Evolutionary conservation across 2,113 vertebrate species (phyloP).

Genomic region (Phasianus colchicus): DNA sequence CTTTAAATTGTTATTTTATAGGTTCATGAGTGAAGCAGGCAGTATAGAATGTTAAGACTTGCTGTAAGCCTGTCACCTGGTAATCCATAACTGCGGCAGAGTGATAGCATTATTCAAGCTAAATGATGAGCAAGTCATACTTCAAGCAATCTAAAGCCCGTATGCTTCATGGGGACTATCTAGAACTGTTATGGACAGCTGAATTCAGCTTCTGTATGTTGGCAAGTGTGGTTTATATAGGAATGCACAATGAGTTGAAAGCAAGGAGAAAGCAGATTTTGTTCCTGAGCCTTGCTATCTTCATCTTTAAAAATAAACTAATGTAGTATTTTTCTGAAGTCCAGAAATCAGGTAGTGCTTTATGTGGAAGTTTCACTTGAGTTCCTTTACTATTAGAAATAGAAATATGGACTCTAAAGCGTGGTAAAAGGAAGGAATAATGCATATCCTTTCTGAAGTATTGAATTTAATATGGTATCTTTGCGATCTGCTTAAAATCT

Average conservation of each 20-base stretch:
- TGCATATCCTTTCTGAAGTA: neutral
- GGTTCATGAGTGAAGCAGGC: neutral
- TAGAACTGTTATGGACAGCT: neutral
- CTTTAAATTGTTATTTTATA: neutral
- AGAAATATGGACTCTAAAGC: neutral
- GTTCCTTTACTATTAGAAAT: neutral
- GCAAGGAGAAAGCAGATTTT: neutral
- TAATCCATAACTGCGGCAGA: neutral
- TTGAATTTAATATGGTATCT: neutral
- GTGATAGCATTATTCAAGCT: neutral
- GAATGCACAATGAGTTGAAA: neutral
- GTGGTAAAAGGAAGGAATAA: neutral
- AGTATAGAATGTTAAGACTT: neutral
- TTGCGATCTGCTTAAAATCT: neutral
- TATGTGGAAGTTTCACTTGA: neutral
- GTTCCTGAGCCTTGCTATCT: neutral
- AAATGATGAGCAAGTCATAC: constrained; percentile 37
- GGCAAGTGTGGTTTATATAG: neutral
- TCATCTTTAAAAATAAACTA: neutral
- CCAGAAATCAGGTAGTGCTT: neutral
- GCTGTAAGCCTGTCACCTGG: neutral
- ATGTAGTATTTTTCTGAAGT: neutral
- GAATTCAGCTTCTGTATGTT: neutral
- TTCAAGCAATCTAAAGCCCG: constrained; percentile 49
- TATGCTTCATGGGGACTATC: constrained; percentile 5